A percentile compares a stretch with the other conserved stretches of the same genome.
phyloP scores from a whole-genome alignment of 2,888 invertebrate genomes.

The Epinotia bilunana region DNA sequence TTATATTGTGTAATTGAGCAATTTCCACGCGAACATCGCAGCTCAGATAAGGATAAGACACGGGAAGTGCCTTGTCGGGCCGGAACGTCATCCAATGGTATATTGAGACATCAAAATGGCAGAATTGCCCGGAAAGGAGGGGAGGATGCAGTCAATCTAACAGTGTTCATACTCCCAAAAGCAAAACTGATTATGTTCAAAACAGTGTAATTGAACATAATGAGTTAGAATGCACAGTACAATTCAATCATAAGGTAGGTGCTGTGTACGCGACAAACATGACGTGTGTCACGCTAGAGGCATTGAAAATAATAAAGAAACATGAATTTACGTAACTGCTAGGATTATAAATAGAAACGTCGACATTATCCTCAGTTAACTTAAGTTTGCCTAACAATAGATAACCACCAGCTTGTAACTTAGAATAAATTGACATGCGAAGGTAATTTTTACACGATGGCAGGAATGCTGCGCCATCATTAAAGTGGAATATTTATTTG shows the following conservation, averaged over 20 bases:
- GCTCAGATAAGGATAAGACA: constrained; percentile 72
- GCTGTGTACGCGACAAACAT: constrained; percentile 55
- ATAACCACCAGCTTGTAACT: constrained; percentile 23
- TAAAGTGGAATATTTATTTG: constrained; percentile 35
- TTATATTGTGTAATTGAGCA: constrained; percentile 68
- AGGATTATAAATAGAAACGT: constrained; percentile 53
- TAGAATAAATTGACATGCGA: constrained; percentile 39
- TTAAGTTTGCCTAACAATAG: constrained; percentile 42
- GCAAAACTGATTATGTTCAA: background rate
- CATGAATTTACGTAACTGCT: constrained; percentile 59
- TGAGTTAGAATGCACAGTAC: constrained; percentile 17
- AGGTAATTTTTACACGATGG: constrained; percentile 21
- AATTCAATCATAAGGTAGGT: constrained; percentile 46
- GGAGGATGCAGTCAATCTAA: constrained; percentile 33
- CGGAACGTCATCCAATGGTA: constrained; percentile 46
- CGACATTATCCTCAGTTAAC: constrained; percentile 35
- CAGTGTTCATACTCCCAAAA: constrained; percentile 2
- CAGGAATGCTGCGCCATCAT: constrained; percentile 26
- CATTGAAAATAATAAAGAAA: constrained; percentile 64
- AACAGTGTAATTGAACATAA: constrained; percentile 2
- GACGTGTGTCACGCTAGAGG: constrained; percentile 65
- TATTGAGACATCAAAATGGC: constrained; percentile 33
- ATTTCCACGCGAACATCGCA: constrained; percentile 71
- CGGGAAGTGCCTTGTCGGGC: constrained; percentile 64
- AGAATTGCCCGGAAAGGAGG: constrained; percentile 33